A percentile compares a stretch with the other conserved stretches of the same genome.
Conservation (phyloP, 2,113 vertebrate species). For the Capreolus pygargus region DNA sequence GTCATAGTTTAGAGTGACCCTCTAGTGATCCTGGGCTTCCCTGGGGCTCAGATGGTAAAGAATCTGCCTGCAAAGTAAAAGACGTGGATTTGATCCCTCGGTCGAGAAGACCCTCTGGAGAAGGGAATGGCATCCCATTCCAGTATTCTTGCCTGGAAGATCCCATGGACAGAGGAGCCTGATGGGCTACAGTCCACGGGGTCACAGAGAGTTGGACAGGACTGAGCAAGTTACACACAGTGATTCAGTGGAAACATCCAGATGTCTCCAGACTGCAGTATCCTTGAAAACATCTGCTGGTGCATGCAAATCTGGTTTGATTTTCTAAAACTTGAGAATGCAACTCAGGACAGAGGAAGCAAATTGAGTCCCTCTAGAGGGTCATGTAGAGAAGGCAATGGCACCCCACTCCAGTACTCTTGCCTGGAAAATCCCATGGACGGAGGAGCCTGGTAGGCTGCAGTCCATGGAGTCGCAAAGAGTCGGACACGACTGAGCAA, state of each 20-base stretch:
- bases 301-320: background rate
- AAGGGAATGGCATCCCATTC: background rate
- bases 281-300: background rate
- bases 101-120: background rate
- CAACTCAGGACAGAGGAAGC: background rate
- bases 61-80: background rate
- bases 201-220: background rate
- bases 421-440: too few relatives aligned
- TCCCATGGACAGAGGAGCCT: background rate
- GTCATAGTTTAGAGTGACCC: background rate
- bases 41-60: background rate
- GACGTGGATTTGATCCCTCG: background rate
- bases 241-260: background rate
- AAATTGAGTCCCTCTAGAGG: background rate
- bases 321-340: background rate
- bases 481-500: too few relatives aligned
- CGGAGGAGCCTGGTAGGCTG: too few relatives aligned
- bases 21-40: background rate
- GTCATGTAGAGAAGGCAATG: too few relatives aligned
- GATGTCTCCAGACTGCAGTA: background rate
- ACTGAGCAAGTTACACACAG: background rate
- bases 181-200: background rate
- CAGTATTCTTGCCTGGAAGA: background rate
- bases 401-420: too few relatives aligned
- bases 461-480: too few relatives aligned